Evolutionary conservation across 37 sponge, comb jelly and placozoan species (phyloP), one percentile per base, ranked within the genome.

Genomic region (Tethya wilhelma): DNA sequence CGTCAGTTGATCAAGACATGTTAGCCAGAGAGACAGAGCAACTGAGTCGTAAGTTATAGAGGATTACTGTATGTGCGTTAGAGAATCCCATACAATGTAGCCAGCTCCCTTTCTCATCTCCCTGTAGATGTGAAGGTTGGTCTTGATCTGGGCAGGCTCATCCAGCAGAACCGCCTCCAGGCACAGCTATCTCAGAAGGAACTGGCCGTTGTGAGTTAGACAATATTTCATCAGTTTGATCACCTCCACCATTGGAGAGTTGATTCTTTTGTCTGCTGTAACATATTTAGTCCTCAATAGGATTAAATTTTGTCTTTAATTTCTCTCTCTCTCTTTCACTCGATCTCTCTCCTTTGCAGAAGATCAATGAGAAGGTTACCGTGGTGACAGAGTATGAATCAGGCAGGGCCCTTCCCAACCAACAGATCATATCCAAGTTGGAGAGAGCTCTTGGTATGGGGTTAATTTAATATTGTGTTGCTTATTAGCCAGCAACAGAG

Each of bases 391-490:
- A 86, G 44, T 86, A 79, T 72, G 87, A 86, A 42, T 41, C 64
- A 37, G 80, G 80, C 0, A 71, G 43, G 20, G 87, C 87, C 8
- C 0, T 86, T 2, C 80, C 80, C 20, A 86, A 86, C 49, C 56
- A 63, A 1, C 73, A 62, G 40, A 57, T 86, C 71, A 8, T 86
- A 11, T 53, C 71, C 12, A 86, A 86, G 63, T 63, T 86, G 80
- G 87, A 86, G 66, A 86, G 87, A 44, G 74, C 74, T 25, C 36
- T 86, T 2, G 87, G 87, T 86, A 64, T 43, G 76, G 12, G n/a
- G 29, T 2, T 20, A 8, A 38, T 7, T 49, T 49, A 17, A 17
- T 20, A 49, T 11, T 20, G 55, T n/a, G n/a, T n/a, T n/a, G n/a
- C n/a, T n/a, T n/a, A n/a, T n/a, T n/a, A n/a, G n/a, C n/a, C n/a